Evolutionary conservation across 2,888 invertebrate genomes (phyloP).

Genomic region (Synanthedon tipuliformis): DNA sequence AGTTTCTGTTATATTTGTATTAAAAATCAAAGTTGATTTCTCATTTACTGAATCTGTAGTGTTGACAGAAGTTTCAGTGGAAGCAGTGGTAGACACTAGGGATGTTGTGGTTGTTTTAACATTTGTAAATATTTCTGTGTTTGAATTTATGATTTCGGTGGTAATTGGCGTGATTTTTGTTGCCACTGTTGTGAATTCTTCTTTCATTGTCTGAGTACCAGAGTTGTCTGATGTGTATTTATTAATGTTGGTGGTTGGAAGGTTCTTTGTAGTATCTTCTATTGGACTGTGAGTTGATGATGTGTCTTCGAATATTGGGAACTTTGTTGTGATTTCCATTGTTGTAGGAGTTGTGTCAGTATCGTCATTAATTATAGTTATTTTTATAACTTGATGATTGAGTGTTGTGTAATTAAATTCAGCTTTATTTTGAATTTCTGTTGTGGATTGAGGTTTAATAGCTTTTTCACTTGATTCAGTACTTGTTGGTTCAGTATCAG

Average conservation of each 20-base stretch:
- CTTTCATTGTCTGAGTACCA: background rate
- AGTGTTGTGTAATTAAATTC: constrained; percentile 6
- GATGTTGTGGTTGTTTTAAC: background rate
- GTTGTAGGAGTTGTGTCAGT: constrained; percentile 16
- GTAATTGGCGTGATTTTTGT: background rate
- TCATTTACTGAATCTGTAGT: background rate
- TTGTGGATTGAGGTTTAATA: background rate
- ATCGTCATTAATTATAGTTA: constrained; percentile 26
- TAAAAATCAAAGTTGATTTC: background rate
- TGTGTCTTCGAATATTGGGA: constrained; percentile 22
- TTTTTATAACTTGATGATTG: constrained; percentile 31
- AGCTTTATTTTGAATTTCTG: background rate
- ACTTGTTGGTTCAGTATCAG: background rate
- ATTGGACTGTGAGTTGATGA: background rate
- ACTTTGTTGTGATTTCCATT: constrained; percentile 40
- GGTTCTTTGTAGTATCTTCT: constrained; percentile 6
- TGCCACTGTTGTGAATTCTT: background rate
- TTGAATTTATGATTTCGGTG: background rate
- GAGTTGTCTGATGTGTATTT: background rate
- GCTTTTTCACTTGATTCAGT: background rate
- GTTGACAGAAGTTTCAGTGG: background rate
- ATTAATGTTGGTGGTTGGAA: background rate
- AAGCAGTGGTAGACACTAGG: background rate
- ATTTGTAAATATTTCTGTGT: background rate
- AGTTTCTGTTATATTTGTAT: background rate